A percentile compares a stretch with the other conserved stretches of the same genome.
These are phyloP conservation scores for Haemorhous mexicanus DNA, from an alignment of 2,113 vertebrate species.

Conservation along the genomic window DNA sequence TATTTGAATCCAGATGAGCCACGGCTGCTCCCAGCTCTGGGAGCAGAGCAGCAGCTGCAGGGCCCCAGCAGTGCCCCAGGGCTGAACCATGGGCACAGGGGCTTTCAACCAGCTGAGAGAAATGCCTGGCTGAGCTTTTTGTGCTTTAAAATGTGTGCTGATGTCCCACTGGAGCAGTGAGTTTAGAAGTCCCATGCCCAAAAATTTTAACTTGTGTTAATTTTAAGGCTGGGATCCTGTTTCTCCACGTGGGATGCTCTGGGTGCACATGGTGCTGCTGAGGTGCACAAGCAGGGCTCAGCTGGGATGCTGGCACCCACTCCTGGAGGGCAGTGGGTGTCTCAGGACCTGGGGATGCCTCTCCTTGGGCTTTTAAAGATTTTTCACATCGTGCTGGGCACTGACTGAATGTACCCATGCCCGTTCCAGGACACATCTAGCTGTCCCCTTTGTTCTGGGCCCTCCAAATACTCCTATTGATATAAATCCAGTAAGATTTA, in stretches of 20 bases:
- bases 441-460: neutral
- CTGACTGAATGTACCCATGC: rapidly evolving
- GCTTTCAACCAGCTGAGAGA: neutral
- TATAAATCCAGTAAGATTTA: rapidly evolving
- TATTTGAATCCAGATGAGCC: neutral
- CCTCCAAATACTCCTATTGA: neutral
- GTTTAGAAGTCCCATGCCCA: neutral
- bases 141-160: neutral
- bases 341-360: neutral
- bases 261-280: neutral
- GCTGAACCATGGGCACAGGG: neutral
- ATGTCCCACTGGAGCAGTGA: neutral
- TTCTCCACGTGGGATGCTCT: neutral
- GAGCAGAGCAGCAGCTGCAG: neutral
- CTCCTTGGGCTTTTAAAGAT: neutral
- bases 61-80: neutral
- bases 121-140: neutral
- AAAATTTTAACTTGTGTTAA: neutral
- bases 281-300: neutral
- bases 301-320: neutral
- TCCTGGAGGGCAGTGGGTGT: neutral
- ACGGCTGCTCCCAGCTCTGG: neutral
- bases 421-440: neutral
- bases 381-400: rapidly evolving
- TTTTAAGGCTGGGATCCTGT: neutral